phyloP scores from a whole-genome alignment of 2,113 vertebrate genomes.

The Chamaea fasciata region DNA sequence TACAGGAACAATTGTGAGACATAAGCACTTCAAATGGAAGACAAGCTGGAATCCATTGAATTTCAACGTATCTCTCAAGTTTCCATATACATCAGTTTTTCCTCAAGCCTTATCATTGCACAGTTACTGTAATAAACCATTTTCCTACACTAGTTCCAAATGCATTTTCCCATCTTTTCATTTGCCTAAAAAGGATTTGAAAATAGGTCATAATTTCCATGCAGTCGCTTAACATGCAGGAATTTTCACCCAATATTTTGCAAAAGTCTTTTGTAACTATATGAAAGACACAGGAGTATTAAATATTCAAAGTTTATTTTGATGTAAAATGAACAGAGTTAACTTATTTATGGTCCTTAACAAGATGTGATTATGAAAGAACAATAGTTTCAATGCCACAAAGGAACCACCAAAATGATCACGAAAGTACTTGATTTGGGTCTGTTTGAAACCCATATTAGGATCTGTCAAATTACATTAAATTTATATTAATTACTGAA shows the following conservation, averaged over 20 bases:
- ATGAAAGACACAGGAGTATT: not conserved
- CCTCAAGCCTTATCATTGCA: not conserved
- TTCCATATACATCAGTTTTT: not conserved
- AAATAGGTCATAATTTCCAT: constrained; percentile 34
- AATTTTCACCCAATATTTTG: not conserved
- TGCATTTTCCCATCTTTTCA: not conserved
- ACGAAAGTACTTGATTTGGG: not conserved
- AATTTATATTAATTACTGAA: constrained; percentile 35
- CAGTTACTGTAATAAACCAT: not conserved
- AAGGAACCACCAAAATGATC: not conserved
- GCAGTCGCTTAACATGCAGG: not conserved
- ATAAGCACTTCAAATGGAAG: not conserved
- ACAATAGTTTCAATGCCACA: not conserved
- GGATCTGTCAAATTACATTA: constrained; percentile 29
- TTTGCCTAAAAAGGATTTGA: not conserved
- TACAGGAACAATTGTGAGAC: not conserved
- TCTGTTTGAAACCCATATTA: not conserved
- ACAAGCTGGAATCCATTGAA: not conserved
- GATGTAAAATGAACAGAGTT: not conserved
- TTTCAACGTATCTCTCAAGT: not conserved
- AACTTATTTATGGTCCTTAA: not conserved
- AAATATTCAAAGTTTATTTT: not conserved
- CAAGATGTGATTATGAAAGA: not conserved
- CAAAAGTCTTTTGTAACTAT: not conserved
- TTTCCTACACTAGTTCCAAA: not conserved